Base-by-base conservation (phyloP, 2,797 vertebrate species). In the Gadopsis marmoratus region DNA sequence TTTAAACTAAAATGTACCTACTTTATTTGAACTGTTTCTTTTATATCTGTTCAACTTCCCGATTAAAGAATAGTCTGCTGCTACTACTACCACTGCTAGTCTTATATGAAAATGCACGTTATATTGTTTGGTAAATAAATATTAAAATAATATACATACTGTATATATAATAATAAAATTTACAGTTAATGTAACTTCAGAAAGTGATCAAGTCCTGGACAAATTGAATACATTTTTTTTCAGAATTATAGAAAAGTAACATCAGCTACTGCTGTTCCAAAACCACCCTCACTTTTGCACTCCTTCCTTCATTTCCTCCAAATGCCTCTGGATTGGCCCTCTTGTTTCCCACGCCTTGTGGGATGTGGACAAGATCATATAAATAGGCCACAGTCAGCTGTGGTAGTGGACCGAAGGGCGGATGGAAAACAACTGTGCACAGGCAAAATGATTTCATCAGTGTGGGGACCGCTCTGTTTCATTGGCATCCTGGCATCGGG, bases 361-460 rank as follows among this genome's bases (percentile, higher is more conserved):
- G 66, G 43, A 72, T 17, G 66, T 63, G 76, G 43, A 64, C 11
- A 7, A 6, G 35, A 26, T 47, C 63, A 23, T 84, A 92, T 92
- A 92, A 91, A 89, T 67, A 74, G 37, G n/a, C 48, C 16, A 17
- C 53, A 56, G 11, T 21, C 5, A 53, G 67, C 21, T 7, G 66
- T 9, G 43, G 14, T 10, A 21, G 48, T 37, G 62, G 55, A 74
- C 68, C 31, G 23, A 26, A 55, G 58, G 12, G 29, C 23, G 4
- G 53, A 53, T 41, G n/a, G 35, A 9, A 45, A 43, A 7, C 13
- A n/a, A 17, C 37, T 43, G 50, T 12, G 50, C 3, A 7, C 65
- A 4, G 65, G 29, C 72, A 91, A 50, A 65, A 95, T 95, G 95
- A 73, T 70, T 74, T 72, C 55, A 31, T 62, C 89, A 10, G 23